Evolutionary conservation across 2,113 vertebrate species (phyloP).

Genomic region (Bolborhynchus lineola): DNA sequence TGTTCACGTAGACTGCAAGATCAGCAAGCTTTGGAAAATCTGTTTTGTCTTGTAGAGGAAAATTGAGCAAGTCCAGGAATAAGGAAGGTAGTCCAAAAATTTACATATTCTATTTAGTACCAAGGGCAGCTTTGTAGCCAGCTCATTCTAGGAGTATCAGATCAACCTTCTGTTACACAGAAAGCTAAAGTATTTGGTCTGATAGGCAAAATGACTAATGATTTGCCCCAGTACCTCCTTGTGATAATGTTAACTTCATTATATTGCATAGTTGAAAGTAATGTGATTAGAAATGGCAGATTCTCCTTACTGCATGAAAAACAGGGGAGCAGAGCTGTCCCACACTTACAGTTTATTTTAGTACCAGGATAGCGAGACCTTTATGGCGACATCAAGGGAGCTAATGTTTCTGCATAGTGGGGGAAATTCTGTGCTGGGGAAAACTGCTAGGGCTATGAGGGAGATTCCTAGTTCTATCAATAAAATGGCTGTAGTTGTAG

Average conservation of each 20-base stretch:
- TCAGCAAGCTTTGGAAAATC: too few relatives aligned
- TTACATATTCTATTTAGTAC: not conserved
- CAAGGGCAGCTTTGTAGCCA: not conserved
- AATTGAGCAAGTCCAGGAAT: not conserved
- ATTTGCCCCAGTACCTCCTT: not conserved
- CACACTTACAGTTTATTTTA: not conserved
- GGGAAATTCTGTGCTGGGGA: not conserved
- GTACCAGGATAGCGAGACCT: not conserved
- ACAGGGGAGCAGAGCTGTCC: not conserved
- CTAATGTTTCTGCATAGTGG: not conserved
- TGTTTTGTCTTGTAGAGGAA: not conserved
- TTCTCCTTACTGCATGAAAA: not conserved
- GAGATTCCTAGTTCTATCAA: not conserved
- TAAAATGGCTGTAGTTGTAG: not conserved
- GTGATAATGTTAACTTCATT: not conserved
- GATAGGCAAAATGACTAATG: not conserved
- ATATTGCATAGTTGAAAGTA: not conserved
- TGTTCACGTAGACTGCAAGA: too few relatives aligned
- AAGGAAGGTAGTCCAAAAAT: not conserved
- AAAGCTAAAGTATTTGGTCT: not conserved
- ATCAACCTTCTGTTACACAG: not conserved
- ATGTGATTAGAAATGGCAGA: not conserved
- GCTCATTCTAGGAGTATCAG: not conserved
- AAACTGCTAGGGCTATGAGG: not conserved
- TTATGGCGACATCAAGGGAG: not conserved